Conservation (phyloP, 2,888 invertebrate genomes). For the Ramazzottius varieornatus region DNA sequence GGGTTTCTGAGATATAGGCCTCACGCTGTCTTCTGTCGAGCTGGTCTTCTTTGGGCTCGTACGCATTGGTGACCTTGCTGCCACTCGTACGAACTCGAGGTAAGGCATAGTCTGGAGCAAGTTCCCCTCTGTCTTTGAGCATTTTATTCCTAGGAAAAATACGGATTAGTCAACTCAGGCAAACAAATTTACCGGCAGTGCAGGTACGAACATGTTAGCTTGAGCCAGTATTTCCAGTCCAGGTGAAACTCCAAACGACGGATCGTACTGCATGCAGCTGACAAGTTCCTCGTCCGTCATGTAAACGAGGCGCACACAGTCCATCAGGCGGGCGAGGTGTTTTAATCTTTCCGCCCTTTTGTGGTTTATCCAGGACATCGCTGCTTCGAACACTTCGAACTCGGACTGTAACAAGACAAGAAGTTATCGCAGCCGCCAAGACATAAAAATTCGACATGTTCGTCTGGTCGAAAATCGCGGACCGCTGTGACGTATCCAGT, state of each 20-base stretch:
- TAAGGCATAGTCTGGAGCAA: neutral
- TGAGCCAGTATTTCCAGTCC: neutral
- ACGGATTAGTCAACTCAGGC: neutral
- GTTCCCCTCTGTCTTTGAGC: neutral
- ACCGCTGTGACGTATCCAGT: too few relatives aligned
- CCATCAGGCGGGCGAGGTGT: constrained; percentile 12
- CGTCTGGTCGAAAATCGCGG: too few relatives aligned
- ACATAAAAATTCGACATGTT: too few relatives aligned
- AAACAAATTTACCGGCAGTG: neutral
- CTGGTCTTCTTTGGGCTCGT: too few relatives aligned
- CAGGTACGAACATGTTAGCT: neutral
- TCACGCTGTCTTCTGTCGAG: too few relatives aligned
- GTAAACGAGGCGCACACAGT: constrained; percentile 12
- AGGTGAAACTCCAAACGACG: constrained; percentile 10
- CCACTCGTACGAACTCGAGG: too few relatives aligned
- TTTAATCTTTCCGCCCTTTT: constrained; percentile 10
- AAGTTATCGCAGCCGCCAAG: too few relatives aligned
- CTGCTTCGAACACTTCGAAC: constrained; percentile 14
- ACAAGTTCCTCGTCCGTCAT: constrained; percentile 14
- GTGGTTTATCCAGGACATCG: constrained; percentile 13
- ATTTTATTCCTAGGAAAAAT: neutral
- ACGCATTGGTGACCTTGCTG: too few relatives aligned
- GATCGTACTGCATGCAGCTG: constrained; percentile 12
- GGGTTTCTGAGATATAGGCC: too few relatives aligned
- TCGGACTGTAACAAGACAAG: constrained; percentile 13